Evolutionary conservation across 2,113 vertebrate genomes (phyloP), one percentile per base, ranked within the genome.

Genomic region (Falco punctatus): DNA sequence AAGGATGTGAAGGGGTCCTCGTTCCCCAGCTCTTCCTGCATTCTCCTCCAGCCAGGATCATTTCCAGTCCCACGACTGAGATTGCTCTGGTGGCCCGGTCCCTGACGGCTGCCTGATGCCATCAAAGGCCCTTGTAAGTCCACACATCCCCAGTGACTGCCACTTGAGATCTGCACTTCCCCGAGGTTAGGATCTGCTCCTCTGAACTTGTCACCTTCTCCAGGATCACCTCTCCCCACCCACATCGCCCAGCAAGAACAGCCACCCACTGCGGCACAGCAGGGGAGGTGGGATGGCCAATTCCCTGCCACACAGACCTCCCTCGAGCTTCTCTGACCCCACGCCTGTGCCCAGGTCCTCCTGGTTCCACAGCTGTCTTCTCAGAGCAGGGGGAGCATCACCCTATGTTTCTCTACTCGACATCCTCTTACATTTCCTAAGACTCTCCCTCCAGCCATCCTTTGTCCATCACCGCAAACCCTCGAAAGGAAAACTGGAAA

Each of bases 141-240:
- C 11, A 9, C 0, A 1, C 2, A 0, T 13, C 35, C 24, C 79
- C 11, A 32, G 1, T 40, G 26, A 24, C 55, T 64, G 46, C 27
- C 27, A 44, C 38, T 7, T 48, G 12, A n/a, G 35, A 73, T 44
- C 44, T 30, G 52, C 1, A 3, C 54, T 81, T 71, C 35, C 35
- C 65, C 13, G 2, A 40, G 24, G 10, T 38, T 18, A 78, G 10
- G 11, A 44, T 21, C 44, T 28, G 15, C 18, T 91, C 35, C 44
- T 70, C 42, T 28, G 13, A 24, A 42, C n/a, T 35, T 28, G 21
- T 28, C 57, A 64, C 5, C n/a, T 55, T 9, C 24, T 72, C 20
- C 69, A 74, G 42, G 15, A n/a, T 44, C 33, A 33, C 27, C 18
- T 69, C 19, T 79, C 9, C 26, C 13, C 59, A 38, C 24, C 13